Evolutionary conservation across 2,888 invertebrate species (phyloP).

Genomic region (Pachymerium ferrugineum): DNA sequence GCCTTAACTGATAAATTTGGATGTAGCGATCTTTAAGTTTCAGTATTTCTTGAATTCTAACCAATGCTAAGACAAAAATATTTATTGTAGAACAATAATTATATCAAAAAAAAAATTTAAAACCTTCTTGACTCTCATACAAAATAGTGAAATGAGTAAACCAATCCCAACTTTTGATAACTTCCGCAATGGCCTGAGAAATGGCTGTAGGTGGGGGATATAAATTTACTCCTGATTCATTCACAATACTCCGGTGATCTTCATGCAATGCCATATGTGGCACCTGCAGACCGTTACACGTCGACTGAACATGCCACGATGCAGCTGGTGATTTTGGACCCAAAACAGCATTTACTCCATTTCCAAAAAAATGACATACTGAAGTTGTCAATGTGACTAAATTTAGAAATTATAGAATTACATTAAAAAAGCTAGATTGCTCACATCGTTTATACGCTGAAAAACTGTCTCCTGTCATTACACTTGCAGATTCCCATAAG

Average conservation of each 20-base stretch:
- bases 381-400: no score
- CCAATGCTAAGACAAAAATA: conserved; percentile 51
- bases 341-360: neutral
- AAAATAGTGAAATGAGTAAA: neutral
- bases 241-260: neutral
- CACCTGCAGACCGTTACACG: neutral
- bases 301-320: neutral
- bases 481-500: conserved; percentile 42
- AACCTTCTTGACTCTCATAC: conserved; percentile 21
- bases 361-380: neutral
- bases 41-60: conserved; percentile 65
- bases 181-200: neutral
- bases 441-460: conserved; percentile 46
- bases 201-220: neutral
- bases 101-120: neutral
- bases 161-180: neutral
- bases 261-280: neutral
- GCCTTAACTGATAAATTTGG: conserved; percentile 18
- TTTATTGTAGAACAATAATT: neutral
- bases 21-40: conserved; percentile 49
- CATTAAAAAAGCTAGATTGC: neutral
- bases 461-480: conserved; percentile 44
- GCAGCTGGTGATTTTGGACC: neutral
- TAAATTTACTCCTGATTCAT: conserved; percentile 1
- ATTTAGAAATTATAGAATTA: no score